Evolutionary conservation across 2,888 invertebrate genomes (phyloP).

Genomic region (Lycia hirtaria): DNA sequence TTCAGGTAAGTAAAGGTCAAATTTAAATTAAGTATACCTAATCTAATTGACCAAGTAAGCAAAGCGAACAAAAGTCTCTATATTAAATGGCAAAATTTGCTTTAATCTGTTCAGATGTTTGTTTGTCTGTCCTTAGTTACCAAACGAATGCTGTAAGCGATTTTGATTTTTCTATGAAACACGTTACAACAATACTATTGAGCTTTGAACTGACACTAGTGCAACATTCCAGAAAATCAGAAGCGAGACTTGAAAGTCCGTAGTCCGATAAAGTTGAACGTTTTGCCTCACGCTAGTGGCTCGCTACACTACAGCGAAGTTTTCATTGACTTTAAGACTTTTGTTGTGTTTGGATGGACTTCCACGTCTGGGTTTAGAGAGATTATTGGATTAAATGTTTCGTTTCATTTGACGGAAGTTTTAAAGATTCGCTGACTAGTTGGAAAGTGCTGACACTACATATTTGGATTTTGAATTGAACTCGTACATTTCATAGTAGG

Average conservation of each 20-base stretch:
- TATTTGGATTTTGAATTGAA: no score
- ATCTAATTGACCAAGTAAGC: no score
- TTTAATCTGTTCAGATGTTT: no score
- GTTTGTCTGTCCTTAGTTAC: no score
- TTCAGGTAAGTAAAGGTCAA: no score
- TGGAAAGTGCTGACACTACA: neutral
- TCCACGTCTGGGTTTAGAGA: neutral
- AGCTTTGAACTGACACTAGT: constrained; percentile 5
- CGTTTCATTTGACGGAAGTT: neutral
- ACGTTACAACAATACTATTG: neutral
- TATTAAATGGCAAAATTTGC: no score
- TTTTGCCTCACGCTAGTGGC: constrained; percentile 28
- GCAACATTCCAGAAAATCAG: constrained; percentile 21
- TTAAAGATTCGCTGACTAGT: neutral
- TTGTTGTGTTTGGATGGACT: constrained; percentile 17
- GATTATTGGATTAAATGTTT: constrained; percentile 6
- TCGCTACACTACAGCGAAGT: constrained; percentile 19
- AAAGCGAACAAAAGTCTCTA: no score
- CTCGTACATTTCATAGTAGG: no score
- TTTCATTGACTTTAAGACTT: constrained; percentile 16
- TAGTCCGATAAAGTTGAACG: constrained; percentile 26
- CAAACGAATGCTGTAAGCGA: neutral
- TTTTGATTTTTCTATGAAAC: neutral
- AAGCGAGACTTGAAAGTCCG: constrained; percentile 34
- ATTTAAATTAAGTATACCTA: no score